These are phyloP conservation scores for Diabrotica virgifera DNA, from an alignment of 1,140 invertebrate genomes.

Conservation along the genomic window DNA sequence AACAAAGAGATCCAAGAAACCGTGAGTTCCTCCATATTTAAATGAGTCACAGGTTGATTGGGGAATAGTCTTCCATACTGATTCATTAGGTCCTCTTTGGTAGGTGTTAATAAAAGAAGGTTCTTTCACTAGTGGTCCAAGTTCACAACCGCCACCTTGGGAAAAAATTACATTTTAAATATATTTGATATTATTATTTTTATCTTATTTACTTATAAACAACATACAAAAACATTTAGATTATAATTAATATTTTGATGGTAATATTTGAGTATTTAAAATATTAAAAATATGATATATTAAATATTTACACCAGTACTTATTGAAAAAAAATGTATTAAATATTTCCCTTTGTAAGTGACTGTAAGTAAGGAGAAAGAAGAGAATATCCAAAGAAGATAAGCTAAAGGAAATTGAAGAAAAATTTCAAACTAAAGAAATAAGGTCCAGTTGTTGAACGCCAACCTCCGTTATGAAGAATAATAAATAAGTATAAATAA, in stretches of 20 bases:
- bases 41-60: slow-evolving; percentile 30
- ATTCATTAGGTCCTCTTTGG: slow-evolving; percentile 29
- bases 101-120: slow-evolving; percentile 28
- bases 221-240: not conserved
- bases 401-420: too few relatives aligned
- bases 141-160: slow-evolving; percentile 14
- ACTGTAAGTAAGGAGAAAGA: too few relatives aligned
- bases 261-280: too few relatives aligned
- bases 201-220: not conserved
- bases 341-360: too few relatives aligned
- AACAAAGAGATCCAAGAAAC: slow-evolving; percentile 30
- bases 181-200: not conserved
- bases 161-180: not conserved
- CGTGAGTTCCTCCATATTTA: slow-evolving; percentile 26
- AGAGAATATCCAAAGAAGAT: too few relatives aligned
- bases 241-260: not conserved
- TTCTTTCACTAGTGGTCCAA: slow-evolving; percentile 11
- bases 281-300: too few relatives aligned
- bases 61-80: slow-evolving; percentile 28
- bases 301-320: too few relatives aligned
- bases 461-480: too few relatives aligned
- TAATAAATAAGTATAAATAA: too few relatives aligned
- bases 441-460: too few relatives aligned
- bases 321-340: too few relatives aligned
- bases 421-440: too few relatives aligned